Conservation (phyloP, 2,888 invertebrate genomes). For the Microchrysa polita region DNA sequence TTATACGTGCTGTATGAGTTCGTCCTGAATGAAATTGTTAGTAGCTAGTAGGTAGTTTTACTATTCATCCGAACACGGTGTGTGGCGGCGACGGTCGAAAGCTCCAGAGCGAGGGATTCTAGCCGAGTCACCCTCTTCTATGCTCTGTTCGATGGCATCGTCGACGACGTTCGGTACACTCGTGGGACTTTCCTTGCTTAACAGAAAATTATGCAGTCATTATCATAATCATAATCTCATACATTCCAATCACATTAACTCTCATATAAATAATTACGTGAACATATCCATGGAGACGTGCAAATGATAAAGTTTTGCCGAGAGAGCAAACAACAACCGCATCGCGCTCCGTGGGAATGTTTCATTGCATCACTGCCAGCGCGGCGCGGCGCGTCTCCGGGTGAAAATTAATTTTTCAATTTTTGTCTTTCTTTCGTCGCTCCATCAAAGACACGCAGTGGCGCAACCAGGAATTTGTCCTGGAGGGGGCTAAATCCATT, state of each 20-base stretch:
- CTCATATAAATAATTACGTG: slow-evolving; percentile 41
- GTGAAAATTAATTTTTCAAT: slow-evolving; percentile 11
- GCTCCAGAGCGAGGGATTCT: neutral
- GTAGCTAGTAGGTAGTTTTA: slow-evolving; percentile 20
- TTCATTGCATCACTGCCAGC: neutral
- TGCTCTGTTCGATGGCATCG: neutral
- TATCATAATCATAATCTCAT: slow-evolving; percentile 43
- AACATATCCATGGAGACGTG: neutral
- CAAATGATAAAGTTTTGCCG: neutral
- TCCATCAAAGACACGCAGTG: slow-evolving; percentile 20
- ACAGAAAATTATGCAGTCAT: slow-evolving; percentile 36
- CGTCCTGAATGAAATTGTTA: neutral
- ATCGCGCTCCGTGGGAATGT: neutral
- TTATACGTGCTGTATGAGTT: slow-evolving; percentile 5
- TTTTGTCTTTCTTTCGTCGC: slow-evolving; percentile 15
- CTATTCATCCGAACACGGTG: neutral
- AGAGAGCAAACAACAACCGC: too few species aligned
- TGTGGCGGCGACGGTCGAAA: neutral
- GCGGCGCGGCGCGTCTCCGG: neutral
- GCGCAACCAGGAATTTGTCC: too few species aligned
- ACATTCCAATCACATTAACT: slow-evolving; percentile 41
- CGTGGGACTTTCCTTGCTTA: slow-evolving; percentile 1
- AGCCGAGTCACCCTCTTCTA: neutral
- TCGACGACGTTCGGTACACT: neutral
- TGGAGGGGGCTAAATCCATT: too few species aligned